Evolutionary conservation across 1,140 invertebrate species (phyloP).

Genomic region (Leptestheria dahalacensis): DNA sequence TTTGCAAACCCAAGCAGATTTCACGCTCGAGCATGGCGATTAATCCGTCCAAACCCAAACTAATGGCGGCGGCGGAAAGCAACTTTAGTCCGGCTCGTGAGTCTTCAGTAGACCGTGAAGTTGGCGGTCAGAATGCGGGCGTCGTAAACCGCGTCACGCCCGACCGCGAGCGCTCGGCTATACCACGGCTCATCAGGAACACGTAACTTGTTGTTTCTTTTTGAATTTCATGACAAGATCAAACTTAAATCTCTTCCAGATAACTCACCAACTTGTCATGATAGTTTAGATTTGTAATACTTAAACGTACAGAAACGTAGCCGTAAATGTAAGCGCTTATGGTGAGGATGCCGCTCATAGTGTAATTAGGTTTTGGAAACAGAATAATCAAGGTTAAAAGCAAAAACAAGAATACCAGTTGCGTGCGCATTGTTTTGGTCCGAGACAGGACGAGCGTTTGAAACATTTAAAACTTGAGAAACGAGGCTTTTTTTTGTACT

Average conservation of each 20-base stretch:
- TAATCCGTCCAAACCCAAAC: constrained; percentile 24
- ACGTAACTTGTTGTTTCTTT: constrained; percentile 16
- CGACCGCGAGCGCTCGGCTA: constrained; percentile 20
- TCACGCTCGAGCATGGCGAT: constrained; percentile 23
- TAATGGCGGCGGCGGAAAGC: constrained; percentile 22
- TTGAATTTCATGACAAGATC: too few species aligned
- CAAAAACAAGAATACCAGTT: too few species aligned
- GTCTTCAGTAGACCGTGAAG: constrained; percentile 29
- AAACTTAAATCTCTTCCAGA: neutral
- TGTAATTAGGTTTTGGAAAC: too few species aligned
- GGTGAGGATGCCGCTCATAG: too few species aligned
- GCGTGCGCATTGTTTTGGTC: too few species aligned
- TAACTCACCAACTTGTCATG: neutral
- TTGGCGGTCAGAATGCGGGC: constrained; percentile 16
- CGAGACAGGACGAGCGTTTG: too few species aligned
- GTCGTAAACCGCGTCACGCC: constrained; percentile 21
- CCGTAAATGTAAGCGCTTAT: neutral
- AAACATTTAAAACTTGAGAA: too few species aligned
- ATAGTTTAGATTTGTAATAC: neutral
- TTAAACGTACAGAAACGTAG: neutral
- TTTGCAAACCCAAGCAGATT: constrained; percentile 47
- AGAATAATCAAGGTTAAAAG: too few species aligned
- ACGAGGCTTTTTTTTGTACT: too few species aligned
- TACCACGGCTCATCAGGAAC: constrained; percentile 19
- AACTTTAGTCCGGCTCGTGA: constrained; percentile 21